phyloP scores from a whole-genome alignment of 2,113 vertebrate species.

The Megaceryle maxima region DNA sequence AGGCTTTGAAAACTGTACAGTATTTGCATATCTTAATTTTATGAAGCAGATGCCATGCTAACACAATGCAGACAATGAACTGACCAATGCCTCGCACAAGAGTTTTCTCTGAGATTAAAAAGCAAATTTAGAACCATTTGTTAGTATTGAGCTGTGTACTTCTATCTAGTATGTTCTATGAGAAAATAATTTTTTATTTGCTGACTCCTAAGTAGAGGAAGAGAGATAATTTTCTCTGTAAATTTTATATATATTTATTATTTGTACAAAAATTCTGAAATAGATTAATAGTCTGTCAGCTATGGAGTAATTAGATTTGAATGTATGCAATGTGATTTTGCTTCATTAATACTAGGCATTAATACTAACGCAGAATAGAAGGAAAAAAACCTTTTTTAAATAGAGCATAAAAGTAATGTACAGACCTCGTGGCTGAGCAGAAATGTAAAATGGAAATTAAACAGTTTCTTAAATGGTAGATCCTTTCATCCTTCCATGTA shows the following conservation, averaged over 20 bases:
- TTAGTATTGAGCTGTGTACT: not conserved
- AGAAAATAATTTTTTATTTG: not conserved
- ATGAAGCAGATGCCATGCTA: not conserved
- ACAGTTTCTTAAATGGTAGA: not conserved
- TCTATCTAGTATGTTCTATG: not conserved
- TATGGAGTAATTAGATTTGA: not conserved
- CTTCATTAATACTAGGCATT: not conserved
- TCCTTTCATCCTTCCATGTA: not conserved
- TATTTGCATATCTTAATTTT: not conserved
- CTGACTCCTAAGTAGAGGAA: not conserved
- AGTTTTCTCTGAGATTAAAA: not conserved
- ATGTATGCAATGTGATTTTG: not conserved
- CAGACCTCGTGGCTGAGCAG: not conserved
- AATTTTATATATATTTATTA: not conserved
- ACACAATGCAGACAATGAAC: not conserved
- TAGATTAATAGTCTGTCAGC: not conserved
- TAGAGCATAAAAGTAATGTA: not conserved
- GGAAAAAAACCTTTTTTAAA: not conserved
- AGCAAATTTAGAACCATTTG: not conserved
- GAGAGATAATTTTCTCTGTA: not conserved
- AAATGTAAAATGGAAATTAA: not conserved
- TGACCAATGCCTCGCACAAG: not conserved
- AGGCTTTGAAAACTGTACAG: not conserved
- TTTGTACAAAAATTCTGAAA: not conserved
- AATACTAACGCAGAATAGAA: not conserved